Evolutionary conservation across 2,888 invertebrate species (phyloP).

Genomic region (Cryptosula pallasiana): DNA sequence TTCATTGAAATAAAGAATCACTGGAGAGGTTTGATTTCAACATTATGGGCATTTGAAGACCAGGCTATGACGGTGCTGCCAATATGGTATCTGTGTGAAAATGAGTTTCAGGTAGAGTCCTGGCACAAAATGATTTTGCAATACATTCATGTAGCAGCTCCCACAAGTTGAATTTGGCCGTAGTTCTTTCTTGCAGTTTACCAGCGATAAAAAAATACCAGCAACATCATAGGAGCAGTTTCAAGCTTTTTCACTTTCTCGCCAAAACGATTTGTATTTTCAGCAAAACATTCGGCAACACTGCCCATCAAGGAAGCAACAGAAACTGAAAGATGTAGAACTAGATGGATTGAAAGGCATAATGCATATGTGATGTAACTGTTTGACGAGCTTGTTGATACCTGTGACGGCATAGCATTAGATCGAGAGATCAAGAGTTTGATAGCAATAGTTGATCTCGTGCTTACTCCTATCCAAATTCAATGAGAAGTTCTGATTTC

Average conservation of each 20-base stretch:
- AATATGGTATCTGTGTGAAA: background rate
- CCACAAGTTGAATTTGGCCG: background rate
- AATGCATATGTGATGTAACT: background rate
- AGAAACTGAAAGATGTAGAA: background rate
- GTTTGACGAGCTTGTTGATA: background rate
- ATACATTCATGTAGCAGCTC: background rate
- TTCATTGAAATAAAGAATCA: background rate
- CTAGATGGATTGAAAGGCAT: background rate
- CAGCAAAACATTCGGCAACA: background rate
- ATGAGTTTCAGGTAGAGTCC: background rate
- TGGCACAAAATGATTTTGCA: background rate
- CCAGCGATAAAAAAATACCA: background rate
- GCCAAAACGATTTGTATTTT: background rate
- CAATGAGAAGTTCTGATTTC: background rate
- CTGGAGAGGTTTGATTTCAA: background rate
- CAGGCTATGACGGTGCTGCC: background rate
- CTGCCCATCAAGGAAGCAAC: background rate
- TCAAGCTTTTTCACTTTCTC: background rate
- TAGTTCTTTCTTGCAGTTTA: background rate
- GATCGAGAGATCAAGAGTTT: background rate
- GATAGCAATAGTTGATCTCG: background rate
- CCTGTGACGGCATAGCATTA: background rate
- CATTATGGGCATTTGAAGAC: background rate
- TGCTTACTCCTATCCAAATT: background rate
- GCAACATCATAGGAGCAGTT: background rate